Base-by-base conservation (phyloP, 1,140 invertebrate species). In the Cataglyphis hispanica region DNA sequence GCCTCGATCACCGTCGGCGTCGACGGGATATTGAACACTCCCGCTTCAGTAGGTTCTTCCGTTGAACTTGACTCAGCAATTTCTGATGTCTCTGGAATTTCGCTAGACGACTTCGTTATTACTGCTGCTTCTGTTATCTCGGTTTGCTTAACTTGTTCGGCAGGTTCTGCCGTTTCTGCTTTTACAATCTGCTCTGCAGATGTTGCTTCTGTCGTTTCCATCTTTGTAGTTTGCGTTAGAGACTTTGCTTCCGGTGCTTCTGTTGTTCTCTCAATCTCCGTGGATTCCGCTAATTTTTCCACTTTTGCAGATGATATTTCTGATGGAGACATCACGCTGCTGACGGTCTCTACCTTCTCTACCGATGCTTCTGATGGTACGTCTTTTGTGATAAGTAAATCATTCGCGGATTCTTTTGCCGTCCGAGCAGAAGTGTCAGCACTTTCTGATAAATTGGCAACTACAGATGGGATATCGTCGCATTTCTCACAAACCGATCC, bases 1-100 rank as follows among this genome's bases (percentile, higher is more conserved):
- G 93, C 69, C 85, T 92, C 92, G 2, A 66, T 94, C 7, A 94
- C 83, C 11, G 89, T 93, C 25, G 94, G 93, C 11, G 93, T 93
- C 8, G 83, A 86, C 27, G 94, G 92, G 58, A 92, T 85, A 58
- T 86, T 84, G 0, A 87, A 22, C 60, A 89, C 83, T 40, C 91
- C 91, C 25, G 89, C 70, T 88, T 90, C 88, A 25, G 66, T 64
- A 16, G 89, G 85, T 78, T 89, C 86, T 74, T 88, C 87, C 19
- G 19, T 1, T 3, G 4, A 13, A 22, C 25, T 43, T 16, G 43
- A 53, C 13, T 72, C 67, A 4, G 53, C n/a, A 7, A 83, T 25
- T 8, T 50, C 46, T 50, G 67, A 53, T 6, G 37, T 72, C 1
- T 60, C 40, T 34, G 89, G 85, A 64, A 72, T 50, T 67, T 90